Conservation (phyloP, 2,797 vertebrate species). For the Parambassis ranga region DNA sequence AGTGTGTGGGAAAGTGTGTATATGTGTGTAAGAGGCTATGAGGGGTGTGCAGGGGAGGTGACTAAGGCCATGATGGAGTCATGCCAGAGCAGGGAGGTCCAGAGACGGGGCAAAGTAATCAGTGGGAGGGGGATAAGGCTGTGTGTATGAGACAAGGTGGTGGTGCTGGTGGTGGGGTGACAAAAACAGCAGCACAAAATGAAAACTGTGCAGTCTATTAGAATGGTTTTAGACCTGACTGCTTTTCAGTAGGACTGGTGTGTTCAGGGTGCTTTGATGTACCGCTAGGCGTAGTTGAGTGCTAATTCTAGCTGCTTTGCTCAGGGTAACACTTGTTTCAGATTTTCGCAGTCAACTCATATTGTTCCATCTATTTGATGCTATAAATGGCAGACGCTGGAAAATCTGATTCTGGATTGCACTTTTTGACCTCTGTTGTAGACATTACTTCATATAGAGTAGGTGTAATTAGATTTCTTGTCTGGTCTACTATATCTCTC, state of each 20-base stretch:
- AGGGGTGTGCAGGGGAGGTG: conserved; percentile 67
- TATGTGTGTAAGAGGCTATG: conserved; percentile 43
- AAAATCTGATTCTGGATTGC: conserved; percentile 30
- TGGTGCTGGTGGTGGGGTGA: conserved; percentile 21
- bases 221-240: conserved; percentile 42
- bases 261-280: conserved; percentile 40
- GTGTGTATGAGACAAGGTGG: not conserved
- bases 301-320: conserved; percentile 4
- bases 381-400: conserved; percentile 32
- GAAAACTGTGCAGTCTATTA: conserved; percentile 46
- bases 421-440: conserved; percentile 34
- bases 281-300: conserved; percentile 14
- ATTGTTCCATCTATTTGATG: conserved; percentile 38
- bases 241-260: conserved; percentile 29
- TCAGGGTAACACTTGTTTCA: conserved; percentile 44
- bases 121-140: conserved; percentile 11
- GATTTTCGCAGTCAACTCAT: conserved; percentile 35
- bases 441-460: conserved; percentile 50
- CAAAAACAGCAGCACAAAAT: conserved; percentile 51
- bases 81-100: conserved; percentile 79
- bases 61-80: conserved; percentile 77
- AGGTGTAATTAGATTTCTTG: conserved; percentile 28
- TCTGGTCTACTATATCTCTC: conserved; percentile 15
- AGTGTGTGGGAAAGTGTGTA: conserved; percentile 60
- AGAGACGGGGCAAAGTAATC: conserved; percentile 68